Evolutionary conservation across 2,797 vertebrate species (phyloP).

Genomic region (Sebastes hubbsi): DNA sequence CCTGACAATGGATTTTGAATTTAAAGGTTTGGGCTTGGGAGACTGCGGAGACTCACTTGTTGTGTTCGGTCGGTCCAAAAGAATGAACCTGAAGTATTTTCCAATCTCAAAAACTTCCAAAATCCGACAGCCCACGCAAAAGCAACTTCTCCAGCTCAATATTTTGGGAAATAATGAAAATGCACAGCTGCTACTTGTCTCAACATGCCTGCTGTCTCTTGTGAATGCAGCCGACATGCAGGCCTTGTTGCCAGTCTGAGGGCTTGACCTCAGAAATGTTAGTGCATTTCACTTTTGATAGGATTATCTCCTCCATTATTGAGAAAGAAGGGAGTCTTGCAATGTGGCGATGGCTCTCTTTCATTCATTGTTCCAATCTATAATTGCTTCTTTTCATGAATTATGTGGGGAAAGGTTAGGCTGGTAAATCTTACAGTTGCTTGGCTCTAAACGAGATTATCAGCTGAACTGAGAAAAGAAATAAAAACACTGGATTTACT

Average conservation of each 20-base stretch:
- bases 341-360: conserved; percentile 63
- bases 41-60: neutral
- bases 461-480: conserved; percentile 1
- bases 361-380: conserved; percentile 78
- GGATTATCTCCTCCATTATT: conserved; percentile 75
- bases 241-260: conserved; percentile 34
- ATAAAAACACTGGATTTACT: neutral
- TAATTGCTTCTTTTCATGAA: conserved; percentile 81
- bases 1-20: conserved; percentile 10
- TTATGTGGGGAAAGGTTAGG: conserved; percentile 65
- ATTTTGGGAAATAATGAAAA: conserved; percentile 23
- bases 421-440: conserved; percentile 61
- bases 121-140: neutral
- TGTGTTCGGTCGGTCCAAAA: neutral
- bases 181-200: conserved; percentile 17
- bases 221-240: conserved; percentile 2
- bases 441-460: conserved; percentile 47
- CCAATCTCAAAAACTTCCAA: neutral
- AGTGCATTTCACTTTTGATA: conserved; percentile 71
- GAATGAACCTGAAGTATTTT: neutral
- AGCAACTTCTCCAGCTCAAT: neutral
- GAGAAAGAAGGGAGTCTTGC: conserved; percentile 47
- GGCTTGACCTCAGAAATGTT: conserved; percentile 72
- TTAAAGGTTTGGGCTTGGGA: neutral
- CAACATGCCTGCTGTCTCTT: conserved; percentile 17